phyloP scores from a whole-genome alignment of 2,888 invertebrate genomes.

The Colostygia pectinataria region DNA sequence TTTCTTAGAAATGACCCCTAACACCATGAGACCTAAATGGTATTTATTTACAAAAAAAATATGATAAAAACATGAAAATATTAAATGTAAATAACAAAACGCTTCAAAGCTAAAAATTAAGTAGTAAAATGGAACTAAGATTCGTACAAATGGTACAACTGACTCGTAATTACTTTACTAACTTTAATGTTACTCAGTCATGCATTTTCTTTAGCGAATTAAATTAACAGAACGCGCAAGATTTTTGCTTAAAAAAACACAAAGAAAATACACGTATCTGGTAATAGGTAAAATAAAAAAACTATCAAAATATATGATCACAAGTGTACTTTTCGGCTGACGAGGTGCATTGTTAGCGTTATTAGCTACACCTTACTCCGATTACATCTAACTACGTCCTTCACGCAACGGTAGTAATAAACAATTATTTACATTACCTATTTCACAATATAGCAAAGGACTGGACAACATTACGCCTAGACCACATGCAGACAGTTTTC shows the following conservation, averaged over 20 bases:
- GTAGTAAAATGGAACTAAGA: conserved; percentile 18
- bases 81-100: conserved; percentile 26
- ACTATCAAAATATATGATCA: conserved; percentile 26
- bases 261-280: conserved; percentile 18
- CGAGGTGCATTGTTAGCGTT: conserved; percentile 34
- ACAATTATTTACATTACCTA: conserved; percentile 32
- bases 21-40: conserved; percentile 4
- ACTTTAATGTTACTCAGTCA: conserved; percentile 8
- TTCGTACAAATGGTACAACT: conserved; percentile 18
- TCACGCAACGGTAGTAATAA: conserved; percentile 35
- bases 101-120: conserved; percentile 32
- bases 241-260: conserved; percentile 1
- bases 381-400: conserved; percentile 40
- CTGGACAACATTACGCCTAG: conserved; percentile 44
- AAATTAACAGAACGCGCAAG: not conserved
- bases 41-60: conserved; percentile 21
- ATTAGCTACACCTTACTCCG: conserved; percentile 44
- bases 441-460: conserved; percentile 45
- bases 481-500: conserved; percentile 5
- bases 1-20: conserved; percentile 27
- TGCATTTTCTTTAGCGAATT: conserved; percentile 7
- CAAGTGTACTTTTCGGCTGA: conserved; percentile 31
- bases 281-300: conserved; percentile 21
- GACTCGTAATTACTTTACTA: conserved; percentile 9
- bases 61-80: conserved; percentile 6